Evolutionary conservation across 2,888 invertebrate genomes (phyloP).

Genomic region (Spisula solida): DNA sequence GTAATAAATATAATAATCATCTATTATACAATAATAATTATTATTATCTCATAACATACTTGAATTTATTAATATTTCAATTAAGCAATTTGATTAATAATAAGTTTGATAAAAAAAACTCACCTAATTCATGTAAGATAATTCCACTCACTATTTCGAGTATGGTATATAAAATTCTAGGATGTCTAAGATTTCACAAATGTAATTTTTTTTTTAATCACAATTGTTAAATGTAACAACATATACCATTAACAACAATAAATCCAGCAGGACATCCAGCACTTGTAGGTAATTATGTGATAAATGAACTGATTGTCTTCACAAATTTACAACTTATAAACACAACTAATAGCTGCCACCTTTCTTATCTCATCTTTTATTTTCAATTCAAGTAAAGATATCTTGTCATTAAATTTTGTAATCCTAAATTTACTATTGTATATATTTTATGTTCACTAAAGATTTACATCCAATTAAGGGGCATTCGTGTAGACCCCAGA

Average conservation of each 20-base stretch:
- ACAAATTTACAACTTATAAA: conserved; percentile 59
- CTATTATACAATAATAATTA: no score
- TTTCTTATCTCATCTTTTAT: conserved; percentile 34
- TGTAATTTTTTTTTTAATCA: not conserved
- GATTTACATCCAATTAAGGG: conserved; percentile 26
- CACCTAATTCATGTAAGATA: no score
- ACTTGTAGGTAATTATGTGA: conserved; percentile 18
- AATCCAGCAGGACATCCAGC: not conserved
- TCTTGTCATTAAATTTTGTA: conserved; percentile 46
- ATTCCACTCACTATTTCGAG: no score
- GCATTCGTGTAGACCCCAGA: conserved; percentile 37
- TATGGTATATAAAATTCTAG: no score
- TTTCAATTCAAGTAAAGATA: conserved; percentile 29
- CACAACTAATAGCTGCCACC: conserved; percentile 36
- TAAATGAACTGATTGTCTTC: conserved; percentile 39
- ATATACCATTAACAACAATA: not conserved
- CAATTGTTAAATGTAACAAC: not conserved
- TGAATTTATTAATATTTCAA: no score
- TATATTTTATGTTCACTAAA: conserved; percentile 27
- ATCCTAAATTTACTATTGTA: conserved; percentile 39
- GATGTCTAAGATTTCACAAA: no score
- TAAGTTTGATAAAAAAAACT: no score
- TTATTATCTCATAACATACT: no score
- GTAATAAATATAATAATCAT: no score
- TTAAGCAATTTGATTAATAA: no score